Conservation (phyloP, 2,113 vertebrate species). For the Oncorhynchus kisutch region DNA sequence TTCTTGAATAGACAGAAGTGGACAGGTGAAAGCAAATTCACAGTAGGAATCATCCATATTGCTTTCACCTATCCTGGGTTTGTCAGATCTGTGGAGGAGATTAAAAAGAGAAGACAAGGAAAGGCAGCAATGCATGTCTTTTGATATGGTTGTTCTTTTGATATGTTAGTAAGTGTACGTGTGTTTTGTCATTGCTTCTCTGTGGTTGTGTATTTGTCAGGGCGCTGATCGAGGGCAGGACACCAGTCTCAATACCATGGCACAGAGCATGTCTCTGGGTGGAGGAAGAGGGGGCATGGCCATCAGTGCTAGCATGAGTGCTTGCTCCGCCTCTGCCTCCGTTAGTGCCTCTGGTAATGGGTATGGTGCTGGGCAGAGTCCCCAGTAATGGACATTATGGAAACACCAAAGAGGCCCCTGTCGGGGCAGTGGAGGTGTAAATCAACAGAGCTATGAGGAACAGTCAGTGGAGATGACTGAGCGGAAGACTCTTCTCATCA, state of each 20-base stretch:
- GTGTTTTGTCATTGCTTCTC: not conserved
- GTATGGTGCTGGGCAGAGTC: too few relatives aligned
- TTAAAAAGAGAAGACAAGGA: too few relatives aligned
- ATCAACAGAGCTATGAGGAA: constrained; percentile 29
- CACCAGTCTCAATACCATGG: constrained; percentile 63
- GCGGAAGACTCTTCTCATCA: constrained; percentile 73
- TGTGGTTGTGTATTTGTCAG: constrained; percentile 38
- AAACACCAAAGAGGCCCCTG: not conserved
- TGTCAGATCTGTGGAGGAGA: not conserved
- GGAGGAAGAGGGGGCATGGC: not conserved
- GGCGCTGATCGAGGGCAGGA: constrained; percentile 77
- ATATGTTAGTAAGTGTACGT: too few relatives aligned
- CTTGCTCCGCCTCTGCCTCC: not conserved
- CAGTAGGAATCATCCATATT: not conserved
- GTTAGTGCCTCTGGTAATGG: too few relatives aligned
- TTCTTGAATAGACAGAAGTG: not conserved
- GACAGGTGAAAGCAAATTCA: not conserved
- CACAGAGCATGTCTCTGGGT: constrained; percentile 46
- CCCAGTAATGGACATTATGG: not conserved
- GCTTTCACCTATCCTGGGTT: not conserved
- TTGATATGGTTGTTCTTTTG: too few relatives aligned
- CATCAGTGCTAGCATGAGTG: not conserved
- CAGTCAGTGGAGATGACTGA: constrained; percentile 67
- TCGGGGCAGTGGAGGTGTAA: not conserved
- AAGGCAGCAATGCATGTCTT: too few relatives aligned